Percentiles rank a stretch among this genome's conserved stretches.
These are phyloP conservation scores for Drosophila sproati DNA, from an alignment of 1,140 invertebrate species.

Conservation along the genomic window DNA sequence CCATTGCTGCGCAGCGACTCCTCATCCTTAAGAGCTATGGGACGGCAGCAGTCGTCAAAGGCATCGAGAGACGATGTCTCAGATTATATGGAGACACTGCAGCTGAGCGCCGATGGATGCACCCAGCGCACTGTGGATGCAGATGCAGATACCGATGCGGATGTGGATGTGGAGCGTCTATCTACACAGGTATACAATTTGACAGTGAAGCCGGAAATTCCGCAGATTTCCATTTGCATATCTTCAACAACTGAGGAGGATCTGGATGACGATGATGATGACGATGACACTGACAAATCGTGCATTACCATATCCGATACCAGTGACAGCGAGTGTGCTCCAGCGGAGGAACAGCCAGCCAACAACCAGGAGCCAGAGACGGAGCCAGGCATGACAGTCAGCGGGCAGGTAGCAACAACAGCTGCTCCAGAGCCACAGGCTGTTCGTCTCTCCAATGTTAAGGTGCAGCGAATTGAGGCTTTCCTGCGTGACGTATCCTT, in stretches of 20 bases:
- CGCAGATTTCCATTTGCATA: constrained; percentile 58
- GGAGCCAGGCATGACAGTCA: constrained; percentile 52
- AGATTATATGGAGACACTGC: constrained; percentile 73
- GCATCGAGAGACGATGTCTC: constrained; percentile 35
- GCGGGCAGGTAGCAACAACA: constrained; percentile 20
- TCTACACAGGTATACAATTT: constrained; percentile 54
- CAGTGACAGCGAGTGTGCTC: constrained; percentile 47
- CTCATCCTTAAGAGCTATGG: constrained; percentile 14
- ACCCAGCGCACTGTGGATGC: constrained; percentile 30
- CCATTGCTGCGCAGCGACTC: constrained; percentile 42
- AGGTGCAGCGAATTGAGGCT: constrained; percentile 65
- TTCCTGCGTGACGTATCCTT: constrained; percentile 75
- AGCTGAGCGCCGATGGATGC: constrained; percentile 59
- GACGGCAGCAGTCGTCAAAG: constrained; percentile 4
- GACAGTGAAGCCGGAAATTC: constrained; percentile 37
- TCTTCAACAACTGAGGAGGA: constrained; percentile 65
- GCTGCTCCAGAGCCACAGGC: not conserved
- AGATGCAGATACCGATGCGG: too few relatives aligned
- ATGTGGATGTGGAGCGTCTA: constrained; percentile 43
- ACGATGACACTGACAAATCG: constrained; percentile 32
- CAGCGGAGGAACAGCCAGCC: not conserved
- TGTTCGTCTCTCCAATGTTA: constrained; percentile 42
- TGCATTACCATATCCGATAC: constrained; percentile 75
- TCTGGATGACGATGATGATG: constrained; percentile 36
- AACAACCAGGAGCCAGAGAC: constrained; percentile 1